phyloP scores from a whole-genome alignment of 2,797 vertebrate species.

The Hirundo rustica region DNA sequence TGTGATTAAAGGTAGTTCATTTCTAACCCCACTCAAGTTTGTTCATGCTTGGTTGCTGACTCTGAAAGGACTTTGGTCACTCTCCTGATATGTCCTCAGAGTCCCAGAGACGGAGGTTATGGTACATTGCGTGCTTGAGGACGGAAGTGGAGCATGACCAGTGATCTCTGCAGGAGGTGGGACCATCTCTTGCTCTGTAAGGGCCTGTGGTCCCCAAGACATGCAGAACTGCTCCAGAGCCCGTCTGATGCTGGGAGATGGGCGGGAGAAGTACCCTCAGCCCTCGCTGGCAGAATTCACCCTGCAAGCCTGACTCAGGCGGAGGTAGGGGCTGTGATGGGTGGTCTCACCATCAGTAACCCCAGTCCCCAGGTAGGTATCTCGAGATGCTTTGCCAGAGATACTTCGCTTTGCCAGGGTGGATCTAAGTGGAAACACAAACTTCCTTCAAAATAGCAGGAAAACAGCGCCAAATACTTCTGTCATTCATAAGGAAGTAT shows the following conservation, averaged over 20 bases:
- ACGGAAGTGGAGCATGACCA: background rate
- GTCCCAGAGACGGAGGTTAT: background rate
- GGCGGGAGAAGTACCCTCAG: background rate
- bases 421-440: background rate
- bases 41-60: background rate
- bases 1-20: background rate
- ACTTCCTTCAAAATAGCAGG: background rate
- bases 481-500: background rate
- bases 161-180: background rate
- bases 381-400: background rate
- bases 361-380: background rate
- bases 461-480: background rate
- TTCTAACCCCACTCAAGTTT: background rate
- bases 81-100: background rate
- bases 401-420: background rate
- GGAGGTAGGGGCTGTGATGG: background rate
- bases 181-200: background rate
- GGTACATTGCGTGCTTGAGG: rapidly evolving
- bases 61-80: constrained; percentile 3
- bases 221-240: background rate
- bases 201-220: background rate
- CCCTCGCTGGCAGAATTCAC: background rate
- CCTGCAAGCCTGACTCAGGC: background rate
- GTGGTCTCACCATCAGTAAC: background rate
- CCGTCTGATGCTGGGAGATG: background rate